Base-by-base conservation (phyloP, 2,888 invertebrate genomes). In the Diarsia dahlii region DNA sequence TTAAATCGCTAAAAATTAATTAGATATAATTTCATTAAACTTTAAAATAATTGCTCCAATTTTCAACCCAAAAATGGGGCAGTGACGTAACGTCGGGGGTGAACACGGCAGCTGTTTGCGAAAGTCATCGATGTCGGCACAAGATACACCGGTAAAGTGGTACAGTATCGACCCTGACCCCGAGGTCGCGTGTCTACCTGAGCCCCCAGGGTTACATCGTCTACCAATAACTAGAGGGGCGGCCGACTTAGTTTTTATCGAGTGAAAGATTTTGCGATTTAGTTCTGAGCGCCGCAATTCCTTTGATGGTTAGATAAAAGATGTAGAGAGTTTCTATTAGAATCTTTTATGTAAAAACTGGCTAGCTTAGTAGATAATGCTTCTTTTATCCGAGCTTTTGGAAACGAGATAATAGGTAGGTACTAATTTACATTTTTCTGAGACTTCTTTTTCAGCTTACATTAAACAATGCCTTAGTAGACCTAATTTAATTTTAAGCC, bases 141-240 rank as follows among this genome's bases (percentile, higher is more conserved):
- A 84, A 88, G 87, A 86, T 84, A 84, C 75, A 84, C 82, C 78
- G 66, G 76, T 79, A 87, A 87, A 80, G 80, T 87, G 90, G 87
- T 81, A 84, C 75, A 78, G 60, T 76, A 72, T 83, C 78, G 84
- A 84, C 95, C 94, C 88, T 95, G 95, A 94, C 94, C 93, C 81
- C 93, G 92, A 94, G 92, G 91, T 95, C 91, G 91, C 94, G 93
- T 93, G 93, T 70, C 85, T 86, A 88, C 90, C 91, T 89, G 87
- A 88, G 87, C 81, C 87, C 84, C 90, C 91, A 91, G 92, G 91
- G 93, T 90, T 91, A 90, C 84, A 88, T 87, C 85, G 84, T 87
- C 87, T 90, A 89, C 89, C 88, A 88, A 87, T 86, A 84, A 80
- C 64, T 81, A 74, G 56, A 78, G 78, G 73, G 74, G 67, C 64